These are phyloP conservation scores for Drosophila eugracilis DNA, from an alignment of 1,140 invertebrate genomes.

Conservation along the genomic window DNA sequence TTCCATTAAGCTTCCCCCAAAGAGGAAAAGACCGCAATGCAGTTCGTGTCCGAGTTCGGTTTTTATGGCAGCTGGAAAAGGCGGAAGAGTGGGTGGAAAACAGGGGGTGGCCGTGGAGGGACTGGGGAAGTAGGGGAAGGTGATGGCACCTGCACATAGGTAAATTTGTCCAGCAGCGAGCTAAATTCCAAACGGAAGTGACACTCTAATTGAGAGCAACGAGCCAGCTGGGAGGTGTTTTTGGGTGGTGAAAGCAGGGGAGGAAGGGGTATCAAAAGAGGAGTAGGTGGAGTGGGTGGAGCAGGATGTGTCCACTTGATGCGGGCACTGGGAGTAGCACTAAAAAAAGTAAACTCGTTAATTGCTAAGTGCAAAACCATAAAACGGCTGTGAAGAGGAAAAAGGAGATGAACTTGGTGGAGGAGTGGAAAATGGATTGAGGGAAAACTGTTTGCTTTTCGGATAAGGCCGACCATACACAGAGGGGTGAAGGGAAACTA, in stretches of 20 bases:
- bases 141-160: conserved; percentile 51
- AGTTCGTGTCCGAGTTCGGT: conserved; percentile 54
- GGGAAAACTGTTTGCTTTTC: conserved; percentile 1
- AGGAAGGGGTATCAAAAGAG: no score
- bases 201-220: conserved; percentile 67
- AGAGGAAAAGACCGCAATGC: conserved; percentile 40
- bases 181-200: conserved; percentile 60
- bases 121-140: background rate
- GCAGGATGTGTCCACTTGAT: conserved; percentile 48
- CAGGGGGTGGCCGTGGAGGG: conserved; percentile 5
- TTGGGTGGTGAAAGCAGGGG: conserved; percentile 6
- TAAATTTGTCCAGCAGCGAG: conserved; percentile 67
- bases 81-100: conserved; percentile 7
- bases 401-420: background rate
- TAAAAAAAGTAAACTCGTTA: conserved; percentile 74
- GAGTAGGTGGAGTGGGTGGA: background rate
- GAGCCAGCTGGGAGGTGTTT: conserved; percentile 60
- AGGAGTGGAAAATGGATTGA: background rate
- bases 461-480: conserved; percentile 6
- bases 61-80: conserved; percentile 51
- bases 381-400: conserved; percentile 49
- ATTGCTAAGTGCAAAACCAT: conserved; percentile 75
- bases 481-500: no score
- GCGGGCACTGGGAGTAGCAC: conserved; percentile 41
- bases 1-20: conserved; percentile 28